Percentiles rank a stretch among this genome's conserved stretches.
phyloP scores from a whole-genome alignment of 2,888 invertebrate species.

The Leuctra nigra region DNA sequence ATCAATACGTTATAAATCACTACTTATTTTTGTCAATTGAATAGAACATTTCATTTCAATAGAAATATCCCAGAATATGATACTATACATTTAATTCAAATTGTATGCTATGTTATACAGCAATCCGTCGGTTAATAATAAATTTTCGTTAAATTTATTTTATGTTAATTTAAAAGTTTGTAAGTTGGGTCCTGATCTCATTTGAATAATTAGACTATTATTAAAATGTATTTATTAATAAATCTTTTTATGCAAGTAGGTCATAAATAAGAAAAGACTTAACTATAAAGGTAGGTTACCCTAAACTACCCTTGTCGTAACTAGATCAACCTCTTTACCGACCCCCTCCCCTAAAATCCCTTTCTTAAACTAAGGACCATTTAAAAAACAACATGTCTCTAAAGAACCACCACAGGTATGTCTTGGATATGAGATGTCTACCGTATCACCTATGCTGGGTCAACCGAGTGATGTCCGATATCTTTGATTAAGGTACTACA shows the following conservation, averaged over 20 bases:
- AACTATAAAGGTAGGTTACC: background rate
- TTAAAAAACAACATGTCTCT: no score
- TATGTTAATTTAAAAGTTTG: conserved; percentile 4
- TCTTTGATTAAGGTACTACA: background rate
- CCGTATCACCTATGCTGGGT: no score
- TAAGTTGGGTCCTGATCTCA: conserved; percentile 6
- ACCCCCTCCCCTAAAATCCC: background rate
- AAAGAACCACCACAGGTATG: background rate
- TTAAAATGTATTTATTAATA: conserved; percentile 14
- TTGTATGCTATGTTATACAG: background rate
- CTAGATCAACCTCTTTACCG: conserved; percentile 8
- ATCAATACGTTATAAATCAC: no score
- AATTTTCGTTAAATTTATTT: conserved; percentile 1
- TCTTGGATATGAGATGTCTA: background rate
- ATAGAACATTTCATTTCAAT: background rate
- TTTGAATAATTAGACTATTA: conserved; percentile 17
- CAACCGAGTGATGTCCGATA: background rate
- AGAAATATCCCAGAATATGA: background rate
- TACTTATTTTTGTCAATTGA: no score
- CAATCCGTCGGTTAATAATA: conserved; percentile 1
- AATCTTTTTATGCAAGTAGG: conserved; percentile 17
- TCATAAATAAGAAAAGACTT: conserved; percentile 13
- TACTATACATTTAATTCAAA: background rate
- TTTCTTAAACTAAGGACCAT: conserved; percentile 3
- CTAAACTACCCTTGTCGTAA: conserved; percentile 8